Percentiles rank a stretch among this genome's conserved stretches.
These are phyloP conservation scores for Sander lucioperca DNA, from an alignment of 2,113 vertebrate genomes.

Conservation along the genomic window DNA sequence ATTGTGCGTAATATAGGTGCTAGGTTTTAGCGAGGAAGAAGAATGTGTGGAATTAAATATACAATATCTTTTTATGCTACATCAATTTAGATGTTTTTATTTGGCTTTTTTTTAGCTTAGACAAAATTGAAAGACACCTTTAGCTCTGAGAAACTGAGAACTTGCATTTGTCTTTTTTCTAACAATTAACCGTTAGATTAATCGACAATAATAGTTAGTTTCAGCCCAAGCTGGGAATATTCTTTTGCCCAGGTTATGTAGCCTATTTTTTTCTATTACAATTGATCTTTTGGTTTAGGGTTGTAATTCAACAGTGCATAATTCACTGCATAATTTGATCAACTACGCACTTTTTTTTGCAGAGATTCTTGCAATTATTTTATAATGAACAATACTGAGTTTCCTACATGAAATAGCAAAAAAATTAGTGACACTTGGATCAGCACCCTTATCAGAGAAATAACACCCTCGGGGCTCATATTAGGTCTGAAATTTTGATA, in stretches of 20 bases:
- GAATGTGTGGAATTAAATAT: too few relatives aligned
- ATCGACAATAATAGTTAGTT: neutral
- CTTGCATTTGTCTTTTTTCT: neutral
- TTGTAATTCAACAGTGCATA: neutral
- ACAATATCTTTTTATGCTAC: too few relatives aligned
- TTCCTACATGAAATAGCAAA: neutral
- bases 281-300: neutral
- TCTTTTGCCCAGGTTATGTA: too few relatives aligned
- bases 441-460: neutral
- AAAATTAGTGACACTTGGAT: neutral
- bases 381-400: neutral
- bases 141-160: neutral
- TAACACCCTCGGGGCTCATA: neutral
- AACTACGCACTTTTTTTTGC: too few relatives aligned
- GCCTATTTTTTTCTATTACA: neutral
- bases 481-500: conserved; percentile 15
- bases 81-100: too few relatives aligned
- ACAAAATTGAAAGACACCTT: neutral
- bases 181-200: neutral
- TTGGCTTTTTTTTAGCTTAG: neutral
- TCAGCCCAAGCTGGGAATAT: neutral
- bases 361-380: neutral
- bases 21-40: too few relatives aligned
- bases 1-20: too few relatives aligned
- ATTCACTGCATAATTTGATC: neutral